Conservation (phyloP, 2,797 vertebrate species). For the Tragelaphus oryx region DNA sequence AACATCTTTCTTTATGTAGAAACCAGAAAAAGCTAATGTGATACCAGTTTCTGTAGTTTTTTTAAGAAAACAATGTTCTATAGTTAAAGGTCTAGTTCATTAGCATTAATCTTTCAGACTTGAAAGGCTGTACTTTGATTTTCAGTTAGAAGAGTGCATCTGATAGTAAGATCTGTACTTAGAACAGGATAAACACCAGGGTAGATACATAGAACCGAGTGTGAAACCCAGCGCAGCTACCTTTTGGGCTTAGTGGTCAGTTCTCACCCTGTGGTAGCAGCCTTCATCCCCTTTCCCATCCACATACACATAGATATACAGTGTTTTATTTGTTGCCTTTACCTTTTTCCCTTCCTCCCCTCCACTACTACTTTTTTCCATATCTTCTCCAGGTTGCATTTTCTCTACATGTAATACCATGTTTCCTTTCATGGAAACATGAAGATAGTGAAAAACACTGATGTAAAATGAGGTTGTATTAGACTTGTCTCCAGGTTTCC, state of each 20-base stretch:
- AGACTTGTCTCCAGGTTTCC: background rate
- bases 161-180: background rate
- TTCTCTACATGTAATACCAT: background rate
- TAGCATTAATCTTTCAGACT: background rate
- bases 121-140: background rate
- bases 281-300: background rate
- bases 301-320: background rate
- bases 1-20: background rate
- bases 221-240: background rate
- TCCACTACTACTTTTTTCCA: background rate
- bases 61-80: background rate
- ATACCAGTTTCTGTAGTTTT: background rate
- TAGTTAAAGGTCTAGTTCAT: constrained; percentile 1
- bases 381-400: background rate
- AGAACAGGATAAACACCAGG: background rate
- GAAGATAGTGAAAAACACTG: background rate
- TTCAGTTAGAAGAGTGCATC: background rate
- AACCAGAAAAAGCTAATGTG: background rate
- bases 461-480: background rate
- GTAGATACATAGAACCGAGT: background rate
- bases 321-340: background rate
- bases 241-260: background rate
- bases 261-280: background rate
- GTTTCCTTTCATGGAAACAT: background rate
- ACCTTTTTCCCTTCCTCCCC: background rate